Evolutionary conservation across 2,113 vertebrate species (phyloP).

Genomic region (Anhinga anhinga): DNA sequence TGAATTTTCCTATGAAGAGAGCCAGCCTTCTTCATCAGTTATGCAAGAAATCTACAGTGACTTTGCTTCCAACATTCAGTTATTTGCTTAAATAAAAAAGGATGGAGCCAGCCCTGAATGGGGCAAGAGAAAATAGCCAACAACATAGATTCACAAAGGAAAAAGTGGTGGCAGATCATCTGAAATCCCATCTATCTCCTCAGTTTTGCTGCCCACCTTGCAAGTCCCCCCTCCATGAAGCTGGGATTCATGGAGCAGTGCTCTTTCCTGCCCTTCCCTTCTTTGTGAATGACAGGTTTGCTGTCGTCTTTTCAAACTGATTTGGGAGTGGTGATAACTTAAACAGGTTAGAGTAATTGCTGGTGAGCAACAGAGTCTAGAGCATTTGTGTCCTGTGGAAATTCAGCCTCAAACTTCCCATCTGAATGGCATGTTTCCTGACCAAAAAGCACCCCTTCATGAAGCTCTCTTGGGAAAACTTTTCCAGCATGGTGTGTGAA

Average conservation of each 20-base stretch:
- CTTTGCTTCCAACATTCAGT: not conserved
- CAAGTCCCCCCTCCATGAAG: accelerated
- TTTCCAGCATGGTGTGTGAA: not conserved
- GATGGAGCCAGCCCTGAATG: not conserved
- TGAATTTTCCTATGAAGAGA: not conserved
- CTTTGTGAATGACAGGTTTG: not conserved
- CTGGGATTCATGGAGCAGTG: not conserved
- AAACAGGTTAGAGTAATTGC: not conserved
- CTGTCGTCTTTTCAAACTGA: not conserved
- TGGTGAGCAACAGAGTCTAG: not conserved
- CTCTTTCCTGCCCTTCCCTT: not conserved
- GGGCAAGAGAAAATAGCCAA: not conserved
- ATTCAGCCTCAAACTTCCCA: not conserved
- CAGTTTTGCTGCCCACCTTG: not conserved
- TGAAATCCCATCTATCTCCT: not conserved
- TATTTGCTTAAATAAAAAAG: not conserved
- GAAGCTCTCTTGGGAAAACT: not conserved
- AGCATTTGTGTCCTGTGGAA: not conserved
- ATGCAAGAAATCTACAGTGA: not conserved
- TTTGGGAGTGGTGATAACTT: not conserved
- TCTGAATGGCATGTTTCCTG: not conserved
- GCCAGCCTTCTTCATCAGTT: not conserved
- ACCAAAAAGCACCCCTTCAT: not conserved
- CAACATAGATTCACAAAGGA: not conserved
- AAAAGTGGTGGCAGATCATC: not conserved